Base-by-base conservation (phyloP, 2,888 invertebrate genomes). In the Osmoderma eremita region DNA sequence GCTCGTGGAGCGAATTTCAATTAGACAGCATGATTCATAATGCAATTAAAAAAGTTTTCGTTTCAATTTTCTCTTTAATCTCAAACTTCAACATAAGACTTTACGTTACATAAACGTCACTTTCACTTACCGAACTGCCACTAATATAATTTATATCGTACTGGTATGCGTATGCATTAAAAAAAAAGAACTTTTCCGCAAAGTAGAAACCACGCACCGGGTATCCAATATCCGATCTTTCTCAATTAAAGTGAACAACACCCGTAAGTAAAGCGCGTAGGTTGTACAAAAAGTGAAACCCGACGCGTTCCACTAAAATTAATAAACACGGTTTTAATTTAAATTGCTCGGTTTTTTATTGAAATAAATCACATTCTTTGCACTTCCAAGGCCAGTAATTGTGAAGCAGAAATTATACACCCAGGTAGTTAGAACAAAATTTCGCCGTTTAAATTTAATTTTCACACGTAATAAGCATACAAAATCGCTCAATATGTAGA, bases 61-160 rank as follows among this genome's bases (percentile, higher is more conserved):
- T 58, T 58, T 58, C 58, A 22, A 58, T 58, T 58, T 30, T 58
- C 58, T 39, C 58, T 45, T 58, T 41, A 20, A 45, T 58, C 10
- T 48, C 30, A 58, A 42, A 30, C 15, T 18, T 24, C 48, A 20
- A 20, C 10, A 24, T 58, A 45, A 42, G 13, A 58, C 42, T 58
- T 54, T 8, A 30, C 24, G 15, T 51, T 51, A 51, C 50, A 13
- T 30, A 5, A 51, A 30, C 24, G 13, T 58, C 42, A 58, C 58
- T 45, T 58, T 39, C 45, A 58, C 45, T 30, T 58, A 24, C 30
- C 30, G 2, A 5, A 8, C 42, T 30, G 30, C 30, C 30, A 30
- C 30, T 42, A 22, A 58, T 45, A 42, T 42, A 58, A 42, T 58
- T 15, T 30, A 58, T 58, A 42, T 24, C 42, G 10, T 30, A 30